phyloP scores from a whole-genome alignment of 2,888 invertebrate species.

The Cinara cedri region DNA sequence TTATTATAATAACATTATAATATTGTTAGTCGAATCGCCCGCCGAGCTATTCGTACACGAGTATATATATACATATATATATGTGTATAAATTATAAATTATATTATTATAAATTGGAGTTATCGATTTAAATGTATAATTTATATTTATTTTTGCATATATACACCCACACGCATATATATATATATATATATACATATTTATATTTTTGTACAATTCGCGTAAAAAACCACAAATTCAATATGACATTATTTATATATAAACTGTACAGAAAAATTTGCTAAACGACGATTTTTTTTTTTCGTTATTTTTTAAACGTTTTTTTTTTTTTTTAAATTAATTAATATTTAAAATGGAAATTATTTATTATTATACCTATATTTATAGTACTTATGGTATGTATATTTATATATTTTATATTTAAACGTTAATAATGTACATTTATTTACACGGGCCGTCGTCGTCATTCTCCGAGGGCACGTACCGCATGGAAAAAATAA shows the following conservation, averaged over 20 bases:
- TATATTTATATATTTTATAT: not conserved
- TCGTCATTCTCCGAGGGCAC: too few species aligned
- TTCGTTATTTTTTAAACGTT: too few species aligned
- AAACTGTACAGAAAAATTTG: constrained; percentile 46
- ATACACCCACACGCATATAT: too few species aligned
- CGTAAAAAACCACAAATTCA: constrained; percentile 43
- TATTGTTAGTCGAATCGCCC: constrained; percentile 6
- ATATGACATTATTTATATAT: constrained; percentile 13
- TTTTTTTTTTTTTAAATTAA: too few species aligned
- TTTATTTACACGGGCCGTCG: not conserved
- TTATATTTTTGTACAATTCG: constrained; percentile 28
- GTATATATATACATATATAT: too few species aligned
- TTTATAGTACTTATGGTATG: too few species aligned
- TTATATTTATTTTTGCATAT: constrained; percentile 19
- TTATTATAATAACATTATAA: not conserved
- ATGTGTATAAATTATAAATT: too few species aligned
- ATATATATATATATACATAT: too few species aligned
- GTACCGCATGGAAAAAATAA: too few species aligned
- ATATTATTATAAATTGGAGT: constrained; percentile 9
- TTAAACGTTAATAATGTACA: not conserved
- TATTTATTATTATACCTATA: not conserved
- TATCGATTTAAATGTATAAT: constrained; percentile 5
- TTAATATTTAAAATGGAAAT: constrained; percentile 23
- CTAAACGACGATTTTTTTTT: constrained; percentile 42
- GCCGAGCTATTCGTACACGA: not conserved